Base-by-base conservation (phyloP, 23 tunicate genomes). In the Ascidia mentula region DNA sequence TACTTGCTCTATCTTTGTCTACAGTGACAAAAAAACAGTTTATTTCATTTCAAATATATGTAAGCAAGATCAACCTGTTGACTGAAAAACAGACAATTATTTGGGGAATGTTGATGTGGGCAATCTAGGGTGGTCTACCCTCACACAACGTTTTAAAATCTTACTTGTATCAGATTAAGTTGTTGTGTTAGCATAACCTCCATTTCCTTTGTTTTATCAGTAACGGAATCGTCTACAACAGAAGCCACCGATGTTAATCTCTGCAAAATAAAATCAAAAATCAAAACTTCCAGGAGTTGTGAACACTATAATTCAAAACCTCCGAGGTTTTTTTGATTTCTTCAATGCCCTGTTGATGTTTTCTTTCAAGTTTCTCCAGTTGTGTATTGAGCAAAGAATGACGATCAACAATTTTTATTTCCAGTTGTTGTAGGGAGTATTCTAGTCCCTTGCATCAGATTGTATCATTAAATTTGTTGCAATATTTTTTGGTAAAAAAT, bases 391-490 rank as follows among this genome's bases (percentile, higher is more conserved):
- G 45, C 33, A 31, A 31, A 34, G 86, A 42, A 13, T 82, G 79
- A 15, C 72, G 79, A 45, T 82, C 86, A 3, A 77, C 86, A 17
- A 82, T 31, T 34, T 37, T 45, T 28, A 82, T 45, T 33, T 82
- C 77, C 86, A 82, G 30, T 37, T 82, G 72, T 32, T 59, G 60
- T 31, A 82, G 46, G 3, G 79, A 73, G 15, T 72, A 38, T 59
- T 82, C 86, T 0, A 82, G 35, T 46, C 53, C 73, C 79, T 82
- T n/a, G n/a, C n/a, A n/a, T n/a, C n/a, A n/a, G n/a, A n/a, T n/a
- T n/a, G n/a, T n/a, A n/a, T n/a, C n/a, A n/a, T n/a, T n/a, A n/a
- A n/a, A n/a, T n/a, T n/a, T n/a, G n/a, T n/a, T n/a, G n/a, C n/a
- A n/a, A n/a, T n/a, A n/a, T n/a, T n/a, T n/a, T n/a, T n/a, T n/a